A percentile compares a stretch with the other conserved stretches of the same genome.
phyloP scores from a whole-genome alignment of 2,113 vertebrate species.

The Calidris pygmaea region DNA sequence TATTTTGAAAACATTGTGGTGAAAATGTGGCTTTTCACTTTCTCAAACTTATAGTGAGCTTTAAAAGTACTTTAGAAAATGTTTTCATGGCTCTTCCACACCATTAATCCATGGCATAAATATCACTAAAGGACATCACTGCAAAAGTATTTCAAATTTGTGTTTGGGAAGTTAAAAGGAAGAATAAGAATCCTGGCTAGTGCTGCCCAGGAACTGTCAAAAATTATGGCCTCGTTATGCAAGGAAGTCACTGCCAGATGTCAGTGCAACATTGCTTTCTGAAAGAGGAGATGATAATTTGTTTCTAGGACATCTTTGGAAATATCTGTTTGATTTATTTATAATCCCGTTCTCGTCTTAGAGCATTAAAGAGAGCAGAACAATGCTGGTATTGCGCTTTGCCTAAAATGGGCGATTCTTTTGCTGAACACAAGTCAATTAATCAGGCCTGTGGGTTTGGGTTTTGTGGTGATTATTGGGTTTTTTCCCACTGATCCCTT shows the following conservation, averaged over 20 bases:
- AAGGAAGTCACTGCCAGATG: constrained; percentile 28
- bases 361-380: neutral
- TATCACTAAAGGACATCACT: neutral
- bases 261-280: neutral
- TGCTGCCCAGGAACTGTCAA: neutral
- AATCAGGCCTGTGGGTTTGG: neutral
- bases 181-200: neutral
- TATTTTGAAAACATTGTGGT: neutral
- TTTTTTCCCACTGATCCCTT: neutral
- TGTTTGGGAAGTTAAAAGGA: neutral
- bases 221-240: constrained; percentile 21
- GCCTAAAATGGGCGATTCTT: constrained; percentile 5
- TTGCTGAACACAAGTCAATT: neutral
- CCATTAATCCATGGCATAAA: neutral
- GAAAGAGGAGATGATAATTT: constrained; percentile 2
- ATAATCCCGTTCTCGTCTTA: neutral
- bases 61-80: neutral
- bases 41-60: neutral
- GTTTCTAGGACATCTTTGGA: constrained; percentile 43
- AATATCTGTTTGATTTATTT: constrained; percentile 45
- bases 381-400: neutral
- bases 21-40: neutral
- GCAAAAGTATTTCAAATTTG: neutral
- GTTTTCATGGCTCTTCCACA: neutral
- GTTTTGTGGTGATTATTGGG: neutral